Percentiles rank a stretch among this genome's conserved stretches.
Conservation (phyloP, 2,113 vertebrate species). For the Piaya cayana region DNA sequence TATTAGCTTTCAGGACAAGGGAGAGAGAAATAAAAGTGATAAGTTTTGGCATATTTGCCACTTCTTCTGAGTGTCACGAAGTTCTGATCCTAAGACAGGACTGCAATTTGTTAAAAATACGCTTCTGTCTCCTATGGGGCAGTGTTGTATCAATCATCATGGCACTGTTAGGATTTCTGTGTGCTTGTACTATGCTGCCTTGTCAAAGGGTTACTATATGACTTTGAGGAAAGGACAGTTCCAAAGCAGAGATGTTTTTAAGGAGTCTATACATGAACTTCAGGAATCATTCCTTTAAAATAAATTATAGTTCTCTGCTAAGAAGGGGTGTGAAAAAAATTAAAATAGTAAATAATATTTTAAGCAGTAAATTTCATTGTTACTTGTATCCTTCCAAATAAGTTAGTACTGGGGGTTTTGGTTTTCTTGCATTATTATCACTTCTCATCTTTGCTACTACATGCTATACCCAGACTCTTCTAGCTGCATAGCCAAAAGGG, state of each 20-base stretch:
- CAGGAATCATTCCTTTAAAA: not conserved
- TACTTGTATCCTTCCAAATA: not conserved
- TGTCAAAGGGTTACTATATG: not conserved
- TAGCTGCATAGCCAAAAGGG: not conserved
- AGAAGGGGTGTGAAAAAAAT: not conserved
- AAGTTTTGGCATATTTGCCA: not conserved
- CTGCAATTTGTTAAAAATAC: slow-evolving; percentile 25
- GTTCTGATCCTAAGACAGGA: not conserved
- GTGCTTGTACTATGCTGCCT: not conserved
- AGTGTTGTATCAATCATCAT: not conserved
- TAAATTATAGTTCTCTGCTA: not conserved
- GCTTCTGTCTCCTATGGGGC: not conserved
- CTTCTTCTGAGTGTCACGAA: not conserved
- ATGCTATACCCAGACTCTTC: not conserved
- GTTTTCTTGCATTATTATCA: not conserved
- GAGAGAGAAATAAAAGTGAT: not conserved
- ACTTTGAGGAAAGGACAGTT: slow-evolving; percentile 20
- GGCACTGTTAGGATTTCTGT: not conserved
- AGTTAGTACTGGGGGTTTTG: not conserved
- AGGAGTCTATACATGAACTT: not conserved
- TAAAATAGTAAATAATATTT: not conserved
- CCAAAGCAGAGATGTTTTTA: not conserved
- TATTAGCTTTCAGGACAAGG: not conserved
- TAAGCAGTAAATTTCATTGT: not conserved
- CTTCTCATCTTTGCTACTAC: not conserved